Conservation (phyloP, 2,888 invertebrate species). For the Caenorhabditis sp. region DNA sequence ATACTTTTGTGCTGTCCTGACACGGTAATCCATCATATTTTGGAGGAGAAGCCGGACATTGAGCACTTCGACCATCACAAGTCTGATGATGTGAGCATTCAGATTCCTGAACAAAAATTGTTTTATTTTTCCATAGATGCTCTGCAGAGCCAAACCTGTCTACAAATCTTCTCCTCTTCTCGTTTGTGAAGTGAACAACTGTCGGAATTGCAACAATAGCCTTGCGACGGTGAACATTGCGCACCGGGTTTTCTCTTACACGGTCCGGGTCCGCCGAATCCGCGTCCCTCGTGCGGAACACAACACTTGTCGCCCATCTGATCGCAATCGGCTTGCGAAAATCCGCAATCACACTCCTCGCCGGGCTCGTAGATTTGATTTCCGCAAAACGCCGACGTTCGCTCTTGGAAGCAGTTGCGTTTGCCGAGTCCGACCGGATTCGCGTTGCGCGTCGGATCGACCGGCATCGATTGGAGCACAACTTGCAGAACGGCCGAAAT, state of each 20-base stretch:
- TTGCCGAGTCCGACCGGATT: conserved; percentile 77
- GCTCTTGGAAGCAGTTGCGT: conserved; percentile 90
- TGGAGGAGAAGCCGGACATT: conserved; percentile 85
- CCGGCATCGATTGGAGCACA: conserved; percentile 59
- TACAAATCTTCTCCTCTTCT: conserved; percentile 73
- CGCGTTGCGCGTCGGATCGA: conserved; percentile 60
- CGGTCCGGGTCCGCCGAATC: conserved; percentile 53
- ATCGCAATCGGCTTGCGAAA: conserved; percentile 82
- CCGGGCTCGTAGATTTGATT: conserved; percentile 97
- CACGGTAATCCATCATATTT: conserved; percentile 92
- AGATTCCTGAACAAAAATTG: conserved; percentile 54
- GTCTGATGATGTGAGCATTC: conserved; percentile 65
- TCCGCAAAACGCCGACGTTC: conserved; percentile 95
- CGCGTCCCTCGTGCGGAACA: conserved; percentile 77
- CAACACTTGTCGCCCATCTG: conserved; percentile 76
- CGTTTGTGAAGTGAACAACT: conserved; percentile 76
- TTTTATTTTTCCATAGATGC: not conserved
- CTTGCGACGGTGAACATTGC: conserved; percentile 82
- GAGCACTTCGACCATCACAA: conserved; percentile 76
- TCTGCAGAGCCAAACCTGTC: conserved; percentile 38
- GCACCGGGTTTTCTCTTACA: conserved; percentile 78
- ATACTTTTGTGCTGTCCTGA: conserved; percentile 89
- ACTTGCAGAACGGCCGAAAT: conserved; percentile 67
- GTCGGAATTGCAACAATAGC: conserved; percentile 92
- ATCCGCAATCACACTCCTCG: conserved; percentile 98